Conservation (phyloP, 2,888 invertebrate genomes). For the Orthonychiurus folsomi region DNA sequence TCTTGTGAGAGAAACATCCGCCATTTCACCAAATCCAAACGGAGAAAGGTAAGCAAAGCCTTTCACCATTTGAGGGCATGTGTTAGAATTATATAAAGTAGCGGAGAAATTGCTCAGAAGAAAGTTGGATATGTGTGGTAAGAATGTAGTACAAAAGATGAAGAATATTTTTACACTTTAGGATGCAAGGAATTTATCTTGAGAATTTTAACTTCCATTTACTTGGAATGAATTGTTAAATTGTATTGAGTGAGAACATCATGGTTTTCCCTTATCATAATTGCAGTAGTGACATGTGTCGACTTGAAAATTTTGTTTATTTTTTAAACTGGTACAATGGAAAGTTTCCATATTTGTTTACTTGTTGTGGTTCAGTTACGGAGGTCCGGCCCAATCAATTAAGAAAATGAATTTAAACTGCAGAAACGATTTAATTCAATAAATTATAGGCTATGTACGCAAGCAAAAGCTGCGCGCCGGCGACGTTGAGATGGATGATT, state of each 20-base stretch:
- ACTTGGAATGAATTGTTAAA: neutral
- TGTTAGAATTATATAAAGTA: too few species aligned
- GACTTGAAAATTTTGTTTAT: too few species aligned
- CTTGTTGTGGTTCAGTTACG: too few species aligned
- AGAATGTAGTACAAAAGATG: neutral
- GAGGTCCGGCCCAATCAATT: too few species aligned
- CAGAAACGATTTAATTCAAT: neutral
- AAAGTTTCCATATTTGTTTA: too few species aligned
- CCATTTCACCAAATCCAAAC: slow-evolving; percentile 37
- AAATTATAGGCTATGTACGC: too few species aligned
- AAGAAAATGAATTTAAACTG: neutral
- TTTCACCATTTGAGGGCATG: neutral
- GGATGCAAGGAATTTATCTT: neutral
- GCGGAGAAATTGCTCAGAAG: neutral
- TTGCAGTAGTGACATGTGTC: too few species aligned
- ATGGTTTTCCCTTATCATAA: too few species aligned
- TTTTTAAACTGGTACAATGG: too few species aligned
- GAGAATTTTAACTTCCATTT: neutral
- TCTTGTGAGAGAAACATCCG: slow-evolving; percentile 59
- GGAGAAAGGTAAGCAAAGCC: neutral
- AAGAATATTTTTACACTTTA: neutral
- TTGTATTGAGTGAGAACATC: too few species aligned
- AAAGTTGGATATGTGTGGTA: neutral
- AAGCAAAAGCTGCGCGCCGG: too few species aligned
- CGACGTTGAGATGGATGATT: neutral